These are phyloP conservation scores for Aelia acuminata DNA, from an alignment of 2,888 invertebrate genomes.

Conservation along the genomic window DNA sequence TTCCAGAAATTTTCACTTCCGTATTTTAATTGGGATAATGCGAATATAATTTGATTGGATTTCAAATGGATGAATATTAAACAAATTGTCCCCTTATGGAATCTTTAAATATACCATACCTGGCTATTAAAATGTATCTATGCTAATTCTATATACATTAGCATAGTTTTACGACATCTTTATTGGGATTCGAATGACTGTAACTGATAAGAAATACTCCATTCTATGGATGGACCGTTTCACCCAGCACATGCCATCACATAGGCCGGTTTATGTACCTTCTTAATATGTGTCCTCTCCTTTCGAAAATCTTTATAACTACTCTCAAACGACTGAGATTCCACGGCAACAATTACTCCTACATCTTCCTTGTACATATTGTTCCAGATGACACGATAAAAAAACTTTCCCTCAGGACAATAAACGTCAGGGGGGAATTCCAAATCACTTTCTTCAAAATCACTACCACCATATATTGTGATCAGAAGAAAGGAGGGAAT, in stretches of 20 bases:
- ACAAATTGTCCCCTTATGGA: too few species aligned
- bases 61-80: too few species aligned
- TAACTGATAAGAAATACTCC: neutral
- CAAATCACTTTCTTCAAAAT: neutral
- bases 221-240: neutral
- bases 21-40: too few species aligned
- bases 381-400: neutral
- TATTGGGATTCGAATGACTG: neutral
- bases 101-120: too few species aligned
- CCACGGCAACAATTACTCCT: neutral
- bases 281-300: neutral
- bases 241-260: neutral
- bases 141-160: too few species aligned
- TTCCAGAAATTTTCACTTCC: too few species aligned
- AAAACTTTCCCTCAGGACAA: conserved; percentile 1
- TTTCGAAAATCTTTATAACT: neutral
- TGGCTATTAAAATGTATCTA: too few species aligned
- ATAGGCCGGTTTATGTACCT: neutral
- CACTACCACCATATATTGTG: neutral
- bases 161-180: neutral
- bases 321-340: neutral
- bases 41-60: too few species aligned
- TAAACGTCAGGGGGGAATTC: neutral
- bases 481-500: neutral
- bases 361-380: neutral